Evolutionary conservation across 1,140 invertebrate species (phyloP), one percentile per base, ranked within the genome.

Genomic region (Dermatophagoides farinae): DNA sequence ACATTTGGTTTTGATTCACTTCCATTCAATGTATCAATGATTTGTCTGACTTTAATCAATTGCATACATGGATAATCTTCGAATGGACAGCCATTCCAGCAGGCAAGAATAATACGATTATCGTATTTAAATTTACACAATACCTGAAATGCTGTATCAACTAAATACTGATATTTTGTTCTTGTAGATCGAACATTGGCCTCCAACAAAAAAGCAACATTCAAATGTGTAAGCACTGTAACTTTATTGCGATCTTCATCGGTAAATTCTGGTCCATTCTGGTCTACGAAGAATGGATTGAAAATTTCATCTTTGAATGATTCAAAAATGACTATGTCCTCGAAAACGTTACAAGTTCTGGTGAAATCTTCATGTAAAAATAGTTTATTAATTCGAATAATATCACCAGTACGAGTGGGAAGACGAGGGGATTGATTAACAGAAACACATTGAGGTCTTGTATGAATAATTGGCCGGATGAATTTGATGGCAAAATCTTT

Each of bases 31-130:
- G 11, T 14, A 16, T 14, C 50, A 52, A 16, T 31, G 4, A 52
- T 52, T n/a, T 31, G 16, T 14, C 16, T 1, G 1, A 52, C 1
- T 38, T 12, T 25, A 6, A 55, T 11, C 53, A 44, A 38, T 25
- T 43, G 14, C 14, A 11, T 11, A 44, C 14, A 55, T 23, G 6
- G 53, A 55, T 55, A 55, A 39, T 12, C 53, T 39, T n/a, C 1
- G n/a, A 38, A 55, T 39, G 53, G 53, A 18, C 25, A 25, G 39
- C 53, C 53, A 44, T 55, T 55, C 53, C 53, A 55, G 4, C 23
- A 55, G 6, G 41, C 53, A 38, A 55, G 4, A 18, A 55, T 23
- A 23, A 22, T 39, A n/a, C 53, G 53, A 14, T 55, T 55, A 23
- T 55, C 25, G 6, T 20, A 44, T 14, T 14, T 14, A 2, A 41